Conservation (phyloP, 2,888 invertebrate species). For the Gymnoscelis rufifasciata region DNA sequence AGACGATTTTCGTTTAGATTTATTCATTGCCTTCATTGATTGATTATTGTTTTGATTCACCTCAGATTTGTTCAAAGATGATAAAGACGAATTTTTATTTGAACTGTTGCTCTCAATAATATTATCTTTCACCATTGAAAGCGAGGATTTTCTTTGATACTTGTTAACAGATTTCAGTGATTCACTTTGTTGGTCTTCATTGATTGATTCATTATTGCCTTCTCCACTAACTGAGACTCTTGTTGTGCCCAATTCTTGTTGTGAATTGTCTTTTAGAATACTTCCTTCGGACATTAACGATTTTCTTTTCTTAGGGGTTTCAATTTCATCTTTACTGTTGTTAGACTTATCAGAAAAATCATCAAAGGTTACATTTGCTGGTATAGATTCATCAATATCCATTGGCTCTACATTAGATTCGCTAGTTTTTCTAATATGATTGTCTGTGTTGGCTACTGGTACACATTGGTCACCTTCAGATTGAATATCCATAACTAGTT, state of each 20-base stretch:
- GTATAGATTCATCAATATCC: slow-evolving; percentile 70
- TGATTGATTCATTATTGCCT: no score
- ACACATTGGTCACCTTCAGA: slow-evolving; percentile 58
- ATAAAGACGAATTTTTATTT: background rate
- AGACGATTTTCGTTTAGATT: slow-evolving; percentile 4
- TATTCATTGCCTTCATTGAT: background rate
- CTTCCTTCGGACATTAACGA: slow-evolving; percentile 11
- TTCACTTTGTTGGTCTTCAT: background rate
- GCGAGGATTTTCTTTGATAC: slow-evolving; percentile 24
- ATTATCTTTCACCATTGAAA: slow-evolving; percentile 12
- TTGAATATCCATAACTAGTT: slow-evolving; percentile 29
- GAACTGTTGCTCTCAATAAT: background rate
- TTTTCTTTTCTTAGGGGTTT: slow-evolving; percentile 12
- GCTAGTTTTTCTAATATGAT: slow-evolving; percentile 30
- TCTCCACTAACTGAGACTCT: no score
- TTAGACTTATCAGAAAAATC: slow-evolving; percentile 32
- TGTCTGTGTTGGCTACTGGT: slow-evolving; percentile 42
- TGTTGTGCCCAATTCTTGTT: background rate
- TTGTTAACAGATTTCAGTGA: slow-evolving; percentile 8
- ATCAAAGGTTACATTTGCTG: slow-evolving; percentile 44
- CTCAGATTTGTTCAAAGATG: background rate
- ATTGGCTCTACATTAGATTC: slow-evolving; percentile 59
- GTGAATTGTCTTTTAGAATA: slow-evolving; percentile 7
- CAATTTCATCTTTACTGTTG: slow-evolving; percentile 17
- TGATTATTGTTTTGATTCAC: background rate